A percentile compares a stretch with the other conserved stretches of the same genome.
These are phyloP conservation scores for Hippocampus abdominalis DNA, from an alignment of 2,113 vertebrate genomes.

Conservation along the genomic window DNA sequence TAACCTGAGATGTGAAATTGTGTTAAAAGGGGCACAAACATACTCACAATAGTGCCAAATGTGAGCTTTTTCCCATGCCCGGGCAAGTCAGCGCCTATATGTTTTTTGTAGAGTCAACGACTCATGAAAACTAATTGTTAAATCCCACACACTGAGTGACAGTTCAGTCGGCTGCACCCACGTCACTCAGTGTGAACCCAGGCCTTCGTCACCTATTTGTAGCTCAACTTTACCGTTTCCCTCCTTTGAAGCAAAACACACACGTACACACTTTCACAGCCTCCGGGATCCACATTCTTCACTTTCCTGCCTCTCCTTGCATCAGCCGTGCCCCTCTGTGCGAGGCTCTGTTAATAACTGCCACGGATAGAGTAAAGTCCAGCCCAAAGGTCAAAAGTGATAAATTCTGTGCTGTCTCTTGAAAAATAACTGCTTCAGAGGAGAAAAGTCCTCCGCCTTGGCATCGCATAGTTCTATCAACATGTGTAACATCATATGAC, in stretches of 20 bases:
- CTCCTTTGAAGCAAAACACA: not conserved
- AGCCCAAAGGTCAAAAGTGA: not conserved
- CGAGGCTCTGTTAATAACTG: not conserved
- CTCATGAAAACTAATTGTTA: no score
- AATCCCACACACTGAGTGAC: no score
- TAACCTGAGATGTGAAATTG: constrained; percentile 4
- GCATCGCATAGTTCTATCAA: no score
- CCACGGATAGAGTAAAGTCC: not conserved
- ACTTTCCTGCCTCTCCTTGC: not conserved
- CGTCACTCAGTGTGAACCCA: no score
- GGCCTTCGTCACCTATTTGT: not conserved
- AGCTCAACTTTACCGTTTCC: not conserved
- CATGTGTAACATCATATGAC: no score
- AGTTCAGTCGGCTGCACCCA: no score
- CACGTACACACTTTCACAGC: not conserved
- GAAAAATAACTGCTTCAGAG: not conserved
- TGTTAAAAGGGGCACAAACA: not conserved
- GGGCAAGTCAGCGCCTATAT: no score
- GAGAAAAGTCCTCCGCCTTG: not conserved
- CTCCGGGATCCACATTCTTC: not conserved
- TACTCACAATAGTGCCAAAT: no score
- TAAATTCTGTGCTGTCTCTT: not conserved
- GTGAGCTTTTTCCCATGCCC: no score
- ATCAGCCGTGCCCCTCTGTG: not conserved
- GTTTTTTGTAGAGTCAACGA: no score